Base-by-base conservation (phyloP, 2,888 invertebrate genomes). In the Formica aserva region DNA sequence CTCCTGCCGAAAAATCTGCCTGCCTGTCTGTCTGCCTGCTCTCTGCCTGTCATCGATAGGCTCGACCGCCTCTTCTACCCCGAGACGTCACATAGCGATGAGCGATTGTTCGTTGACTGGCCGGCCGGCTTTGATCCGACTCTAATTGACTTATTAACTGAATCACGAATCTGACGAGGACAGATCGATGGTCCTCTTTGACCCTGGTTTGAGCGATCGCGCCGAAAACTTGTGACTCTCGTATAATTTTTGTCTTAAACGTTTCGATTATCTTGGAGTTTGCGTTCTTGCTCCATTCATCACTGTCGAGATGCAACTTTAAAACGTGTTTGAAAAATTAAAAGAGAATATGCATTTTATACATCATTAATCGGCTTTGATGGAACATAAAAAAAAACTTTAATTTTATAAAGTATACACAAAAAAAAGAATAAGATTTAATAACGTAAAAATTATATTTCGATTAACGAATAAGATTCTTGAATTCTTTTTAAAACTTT, bases 131-230 rank as follows among this genome's bases (percentile, higher is more conserved):
- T 0, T 52, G 74, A 57, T 45, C 15, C 26, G 38, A 18, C 66
- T n/a, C 48, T 77, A 41, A 77, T 77, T 55, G 57, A 66, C 69
- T 41, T 55, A 60, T 29, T 60, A 55, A 22, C 22, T 15, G 26
- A 77, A 22, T 22, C n/a, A 52, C 32, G 41, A 41, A 41, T 41
- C 41, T 29, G 52, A 32, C 5, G 22, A 11, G 63, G 9, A 9
- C 13, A 26, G 48, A 13, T 18, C 22, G 38, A 15, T 38, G 22
- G 18, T 74, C 11, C 11, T 38, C 18, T 15, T 55, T 57, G 38
- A 57, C 3, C 2, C 22, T 57, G 3, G 11, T 48, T 3, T 22
- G 18, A 22, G 22, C 13, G 13, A 57, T 22, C n/a, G 52, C 35
- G 4, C 41, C 41, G 41, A 18, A 48, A 41, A 41, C 13, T 41